Conservation (phyloP, 2,797 vertebrate genomes). For the Borostomias antarcticus region DNA sequence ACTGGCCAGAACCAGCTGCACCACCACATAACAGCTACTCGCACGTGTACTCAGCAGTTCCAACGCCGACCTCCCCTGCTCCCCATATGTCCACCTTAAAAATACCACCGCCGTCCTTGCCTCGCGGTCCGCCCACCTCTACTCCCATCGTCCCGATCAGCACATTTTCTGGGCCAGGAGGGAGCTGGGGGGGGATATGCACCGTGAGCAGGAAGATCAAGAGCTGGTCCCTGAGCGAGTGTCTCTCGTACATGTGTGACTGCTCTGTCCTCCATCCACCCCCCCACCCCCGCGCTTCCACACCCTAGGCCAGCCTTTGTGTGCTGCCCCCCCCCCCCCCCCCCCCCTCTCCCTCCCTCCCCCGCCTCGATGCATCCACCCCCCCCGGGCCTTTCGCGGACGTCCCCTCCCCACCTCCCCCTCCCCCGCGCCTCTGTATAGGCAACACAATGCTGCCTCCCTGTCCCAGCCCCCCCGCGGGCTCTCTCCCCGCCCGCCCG, state of each 20-base stretch:
- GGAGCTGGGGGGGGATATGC: conserved; percentile 58
- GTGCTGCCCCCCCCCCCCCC: conserved; percentile 46
- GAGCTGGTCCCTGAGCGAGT: conserved; percentile 52
- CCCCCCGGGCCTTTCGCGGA: conserved; percentile 47
- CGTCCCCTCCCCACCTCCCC: conserved; percentile 65
- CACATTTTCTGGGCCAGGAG: conserved; percentile 57
- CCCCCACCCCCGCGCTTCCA: conserved; percentile 44
- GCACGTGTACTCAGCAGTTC: conserved; percentile 56
- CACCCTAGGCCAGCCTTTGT: conserved; percentile 71
- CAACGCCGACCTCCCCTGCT: conserved; percentile 31
- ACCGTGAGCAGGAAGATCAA: conserved; percentile 53
- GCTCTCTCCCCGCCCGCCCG: too few relatives aligned
- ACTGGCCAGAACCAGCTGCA: conserved; percentile 3
- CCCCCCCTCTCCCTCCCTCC: background rate
- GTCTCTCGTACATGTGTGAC: conserved; percentile 54
- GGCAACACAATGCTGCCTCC: conserved; percentile 68
- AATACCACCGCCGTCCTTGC: conserved; percentile 28
- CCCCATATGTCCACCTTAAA: conserved; percentile 48
- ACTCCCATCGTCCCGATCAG: conserved; percentile 59
- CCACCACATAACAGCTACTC: conserved; percentile 37
- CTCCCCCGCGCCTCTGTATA: conserved; percentile 72
- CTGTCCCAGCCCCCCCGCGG: conserved; percentile 64
- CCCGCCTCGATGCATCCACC: conserved; percentile 46
- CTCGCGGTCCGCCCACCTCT: conserved; percentile 16
- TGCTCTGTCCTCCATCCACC: conserved; percentile 44